Percentiles rank a stretch among this genome's conserved stretches.
Conservation (phyloP, 92 coral and sea anemone species). For the Virgularia gustaviana region DNA sequence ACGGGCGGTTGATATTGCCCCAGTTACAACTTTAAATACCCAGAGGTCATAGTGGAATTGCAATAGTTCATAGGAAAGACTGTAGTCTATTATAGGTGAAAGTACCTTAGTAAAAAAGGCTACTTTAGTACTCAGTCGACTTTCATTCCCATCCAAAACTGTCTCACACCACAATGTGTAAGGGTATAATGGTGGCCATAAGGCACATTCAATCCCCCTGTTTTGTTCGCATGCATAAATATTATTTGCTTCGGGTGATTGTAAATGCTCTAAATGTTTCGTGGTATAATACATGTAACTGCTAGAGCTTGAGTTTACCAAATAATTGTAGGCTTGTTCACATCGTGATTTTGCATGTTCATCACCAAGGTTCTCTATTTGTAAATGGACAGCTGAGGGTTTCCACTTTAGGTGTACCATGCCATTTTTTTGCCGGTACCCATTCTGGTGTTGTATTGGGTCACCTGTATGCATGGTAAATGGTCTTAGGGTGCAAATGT, state of each 20-base stretch:
- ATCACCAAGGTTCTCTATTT: neutral
- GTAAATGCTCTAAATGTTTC: neutral
- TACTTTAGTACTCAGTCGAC: no score
- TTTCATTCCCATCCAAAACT: neutral
- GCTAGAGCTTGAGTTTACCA: neutral
- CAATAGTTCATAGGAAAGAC: neutral
- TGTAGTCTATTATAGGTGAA: neutral
- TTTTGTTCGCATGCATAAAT: neutral
- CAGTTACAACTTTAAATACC: constrained; percentile 18
- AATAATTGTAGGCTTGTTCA: neutral
- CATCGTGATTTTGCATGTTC: neutral
- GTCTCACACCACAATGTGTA: neutral
- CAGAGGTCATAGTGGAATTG: constrained; percentile 27
- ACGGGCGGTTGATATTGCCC: constrained; percentile 9
- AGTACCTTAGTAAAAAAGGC: no score
- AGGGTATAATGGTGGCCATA: no score
- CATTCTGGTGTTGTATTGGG: neutral
- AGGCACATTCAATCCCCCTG: neutral
- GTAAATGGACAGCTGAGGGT: neutral
- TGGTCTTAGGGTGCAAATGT: neutral
- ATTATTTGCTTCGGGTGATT: neutral
- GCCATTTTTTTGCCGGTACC: neutral
- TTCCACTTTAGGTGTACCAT: neutral
- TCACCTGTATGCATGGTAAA: neutral
- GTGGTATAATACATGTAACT: neutral